Base-by-base conservation (phyloP, 64 coral and sea anemone genomes). In the Astreopora myriophthalma region DNA sequence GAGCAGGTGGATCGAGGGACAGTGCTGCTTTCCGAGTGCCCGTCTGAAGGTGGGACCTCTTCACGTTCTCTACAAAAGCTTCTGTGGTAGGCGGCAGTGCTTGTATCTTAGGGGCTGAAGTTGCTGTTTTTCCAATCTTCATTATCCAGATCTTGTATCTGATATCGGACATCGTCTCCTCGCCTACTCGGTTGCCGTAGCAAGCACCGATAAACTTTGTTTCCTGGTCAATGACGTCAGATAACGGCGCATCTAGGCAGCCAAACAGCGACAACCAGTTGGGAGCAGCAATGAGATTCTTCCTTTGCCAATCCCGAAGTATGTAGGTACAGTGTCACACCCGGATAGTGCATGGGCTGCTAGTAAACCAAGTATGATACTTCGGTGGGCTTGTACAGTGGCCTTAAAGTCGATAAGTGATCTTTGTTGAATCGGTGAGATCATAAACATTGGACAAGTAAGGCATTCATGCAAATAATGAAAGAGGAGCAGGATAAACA, bases 381-480 rank as follows among this genome's bases (percentile, higher is more conserved):
- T 6, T 10, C n/a, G 32, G 57, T 88, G 85, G 4, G 67, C 68
- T 73, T 88, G 85, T n/a, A 88, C 85, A 36, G 60, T 70, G 60
- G 31, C 61, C 64, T 86, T 86, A 25, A 86, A 40, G 66, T 86
- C 84, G 19, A 88, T 75, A 34, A 74, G 26, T n/a, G 48, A 88
- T 74, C 85, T 88, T 72, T 88, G 85, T 30, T 73, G 85, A 52
- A 88, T 88, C 27, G 85, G 85, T 62, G 85, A 87, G n/a, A 52
- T 71, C 63, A 87, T 87, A 87, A 71, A 71, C 85, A 87, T 71
- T 51, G 5, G 28, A 23, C 64, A 87, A 42, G 62, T 71, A 70
- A 87, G 85, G 16, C 29, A 14, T 51, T 70, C 85, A 37, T 48
- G 13, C 32, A 71, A 51, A 87, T 87, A 87, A 51, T 87, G 85